Evolutionary conservation across 2,888 invertebrate species (phyloP), one percentile per base, ranked within the genome.

Genomic region (Drosophila kuntzei): DNA sequence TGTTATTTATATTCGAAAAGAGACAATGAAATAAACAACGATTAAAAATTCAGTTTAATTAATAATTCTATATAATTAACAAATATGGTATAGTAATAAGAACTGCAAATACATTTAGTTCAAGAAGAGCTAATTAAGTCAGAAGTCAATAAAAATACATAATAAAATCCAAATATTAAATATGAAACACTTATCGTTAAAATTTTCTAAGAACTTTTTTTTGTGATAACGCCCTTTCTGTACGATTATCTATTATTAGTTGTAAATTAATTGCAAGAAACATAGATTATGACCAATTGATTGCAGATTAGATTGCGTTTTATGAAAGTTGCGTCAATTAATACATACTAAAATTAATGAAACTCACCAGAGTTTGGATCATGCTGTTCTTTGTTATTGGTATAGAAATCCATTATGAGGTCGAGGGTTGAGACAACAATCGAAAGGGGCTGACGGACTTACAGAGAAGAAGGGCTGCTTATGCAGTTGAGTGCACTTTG

Each of bases 401-500:
- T 77, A 74, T 90, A 90, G 73, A 90, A 90, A 86, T 90, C 90
- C 90, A 90, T 90, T 68, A 66, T 71, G 66, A 34, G 46, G 47
- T 32, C 22, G 53, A 70, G 65, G 54, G 67, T 61, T 47, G 64
- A 51, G 58, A 34, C 18, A 25, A 22, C 39, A 37, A 54, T 27
- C 7, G 39, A 12, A 14, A 65, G 36, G 55, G 43, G 54, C 36
- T 36, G 43, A 29, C 25, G 20, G 49, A 49, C 18, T 44, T 34
- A 43, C 14, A 22, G 29, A 32, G 20, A 44, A 34, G n/a, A 36
- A 20, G 25, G 53, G 71, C 34, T 58, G 61, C 16, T 29, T 20
- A 32, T 57, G 53, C 67, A 67, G 73, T 73, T 71, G 76, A 77
- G 41, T 74, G 76, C 74, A 74, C 74, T 77, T 68, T 67, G 66